Conservation (phyloP, 2,113 vertebrate species). For the Gadus macrocephalus region DNA sequence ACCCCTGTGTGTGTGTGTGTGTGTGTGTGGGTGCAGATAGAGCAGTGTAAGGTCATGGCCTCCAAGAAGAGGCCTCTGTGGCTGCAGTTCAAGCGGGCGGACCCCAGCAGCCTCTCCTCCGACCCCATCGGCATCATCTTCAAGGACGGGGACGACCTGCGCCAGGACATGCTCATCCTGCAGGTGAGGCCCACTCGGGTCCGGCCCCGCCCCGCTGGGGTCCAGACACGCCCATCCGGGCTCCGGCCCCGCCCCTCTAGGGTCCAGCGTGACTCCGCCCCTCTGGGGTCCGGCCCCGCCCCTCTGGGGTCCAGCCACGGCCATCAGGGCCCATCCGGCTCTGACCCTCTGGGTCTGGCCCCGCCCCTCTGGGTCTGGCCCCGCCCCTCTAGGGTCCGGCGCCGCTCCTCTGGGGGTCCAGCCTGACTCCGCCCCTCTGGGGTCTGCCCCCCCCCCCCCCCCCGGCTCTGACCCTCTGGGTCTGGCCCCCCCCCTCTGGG, state of each 20-base stretch:
- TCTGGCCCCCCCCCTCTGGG: background rate
- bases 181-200: slow-evolving; percentile 73
- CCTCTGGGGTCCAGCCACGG: too few species aligned
- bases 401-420: background rate
- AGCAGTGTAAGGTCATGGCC: slow-evolving; percentile 98
- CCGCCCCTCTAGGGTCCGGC: too few species aligned
- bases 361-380: too few species aligned
- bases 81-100: slow-evolving; percentile 94
- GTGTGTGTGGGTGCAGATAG: slow-evolving; percentile 72
- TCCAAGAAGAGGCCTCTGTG: slow-evolving; percentile 98
- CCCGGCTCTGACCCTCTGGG: too few species aligned
- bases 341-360: too few species aligned
- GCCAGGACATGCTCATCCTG: slow-evolving; percentile 98
- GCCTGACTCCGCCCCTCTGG: background rate
- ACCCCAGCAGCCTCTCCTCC: slow-evolving; percentile 86
- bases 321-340: too few species aligned
- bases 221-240: too few species aligned
- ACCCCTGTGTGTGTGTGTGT: slow-evolving; percentile 2
- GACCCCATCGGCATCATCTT: slow-evolving; percentile 98
- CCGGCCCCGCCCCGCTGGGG: too few species aligned
- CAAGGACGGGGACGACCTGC: slow-evolving; percentile 95
- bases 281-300: too few species aligned
- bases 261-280: too few species aligned
- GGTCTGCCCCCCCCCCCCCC: too few species aligned
- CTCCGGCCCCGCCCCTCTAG: too few species aligned